Evolutionary conservation across 2,888 invertebrate species (phyloP).

Genomic region (Pristionchus fissidentatus): DNA sequence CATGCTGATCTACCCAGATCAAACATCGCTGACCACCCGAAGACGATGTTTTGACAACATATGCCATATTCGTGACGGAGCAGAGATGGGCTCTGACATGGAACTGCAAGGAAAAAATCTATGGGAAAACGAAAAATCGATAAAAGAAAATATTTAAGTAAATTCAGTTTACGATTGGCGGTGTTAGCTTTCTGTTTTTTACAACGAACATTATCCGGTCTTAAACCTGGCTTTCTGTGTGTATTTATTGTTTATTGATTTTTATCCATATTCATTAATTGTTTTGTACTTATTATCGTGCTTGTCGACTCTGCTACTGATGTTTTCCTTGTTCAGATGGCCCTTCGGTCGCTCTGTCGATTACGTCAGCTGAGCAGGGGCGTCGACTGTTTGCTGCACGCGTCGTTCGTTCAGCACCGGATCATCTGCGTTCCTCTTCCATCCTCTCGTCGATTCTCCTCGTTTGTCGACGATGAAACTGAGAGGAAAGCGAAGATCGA

Average conservation of each 20-base stretch:
- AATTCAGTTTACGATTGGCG: not conserved
- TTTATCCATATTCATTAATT: too few species aligned
- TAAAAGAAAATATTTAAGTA: not conserved
- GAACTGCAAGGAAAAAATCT: not conserved
- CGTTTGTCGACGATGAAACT: not conserved
- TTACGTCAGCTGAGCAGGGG: not conserved
- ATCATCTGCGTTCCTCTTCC: not conserved
- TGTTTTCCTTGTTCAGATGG: not conserved
- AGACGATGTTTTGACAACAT: not conserved
- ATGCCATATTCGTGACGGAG: not conserved
- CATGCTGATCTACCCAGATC: not conserved
- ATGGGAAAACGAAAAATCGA: not conserved
- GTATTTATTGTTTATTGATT: not conserved
- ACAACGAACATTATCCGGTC: not conserved
- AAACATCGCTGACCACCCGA: not conserved
- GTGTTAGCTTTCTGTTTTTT: not conserved
- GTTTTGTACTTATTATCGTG: not conserved
- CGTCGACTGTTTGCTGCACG: not conserved
- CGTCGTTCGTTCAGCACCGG: not conserved
- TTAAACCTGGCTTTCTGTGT: not conserved
- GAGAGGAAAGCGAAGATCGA: slow-evolving; percentile 1
- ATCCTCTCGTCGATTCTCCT: not conserved
- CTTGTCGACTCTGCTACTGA: not conserved
- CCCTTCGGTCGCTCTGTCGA: not conserved
- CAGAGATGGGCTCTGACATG: not conserved